A percentile compares a stretch with the other conserved stretches of the same genome.
These are phyloP conservation scores for Caenorhabditis sp. DNA, from an alignment of 2,888 invertebrate genomes.

Conservation along the genomic window DNA sequence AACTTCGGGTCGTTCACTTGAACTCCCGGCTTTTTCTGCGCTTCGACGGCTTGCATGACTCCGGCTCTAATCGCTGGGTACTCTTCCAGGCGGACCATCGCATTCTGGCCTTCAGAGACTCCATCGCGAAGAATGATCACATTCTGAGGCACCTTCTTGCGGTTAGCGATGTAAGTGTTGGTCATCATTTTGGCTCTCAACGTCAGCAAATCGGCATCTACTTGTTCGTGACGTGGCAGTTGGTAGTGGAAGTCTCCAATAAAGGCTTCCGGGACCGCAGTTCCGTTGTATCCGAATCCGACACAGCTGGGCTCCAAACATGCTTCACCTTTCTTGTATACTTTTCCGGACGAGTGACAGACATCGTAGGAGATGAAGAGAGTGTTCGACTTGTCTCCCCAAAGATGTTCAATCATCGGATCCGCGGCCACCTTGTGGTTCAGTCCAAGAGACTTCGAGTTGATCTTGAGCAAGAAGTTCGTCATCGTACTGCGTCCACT, in stretches of 20 bases:
- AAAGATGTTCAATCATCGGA: slow-evolving; percentile 6
- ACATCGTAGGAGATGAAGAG: slow-evolving; percentile 65
- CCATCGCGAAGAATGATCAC: slow-evolving; percentile 71
- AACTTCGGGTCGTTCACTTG: slow-evolving; percentile 46
- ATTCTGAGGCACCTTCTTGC: slow-evolving; percentile 50
- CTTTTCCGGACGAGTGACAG: slow-evolving; percentile 56
- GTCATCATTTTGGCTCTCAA: slow-evolving; percentile 65
- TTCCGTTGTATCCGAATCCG: slow-evolving; percentile 70
- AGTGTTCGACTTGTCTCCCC: not conserved
- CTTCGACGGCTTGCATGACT: slow-evolving; percentile 37
- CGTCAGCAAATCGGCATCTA: slow-evolving; percentile 52
- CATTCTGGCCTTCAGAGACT: slow-evolving; percentile 72
- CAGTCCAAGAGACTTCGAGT: slow-evolving; percentile 58
- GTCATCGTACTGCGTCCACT: slow-evolving; percentile 22
- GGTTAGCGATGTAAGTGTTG: slow-evolving; percentile 24
- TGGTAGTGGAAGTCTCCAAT: slow-evolving; percentile 73
- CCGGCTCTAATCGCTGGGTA: slow-evolving; percentile 56
- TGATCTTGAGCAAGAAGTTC: slow-evolving; percentile 64
- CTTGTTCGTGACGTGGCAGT: slow-evolving; percentile 61
- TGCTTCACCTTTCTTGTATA: slow-evolving; percentile 24
- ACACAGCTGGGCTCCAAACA: slow-evolving; percentile 55
- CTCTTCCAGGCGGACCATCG: slow-evolving; percentile 63
- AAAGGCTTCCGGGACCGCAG: slow-evolving; percentile 54
- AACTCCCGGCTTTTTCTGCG: no score
- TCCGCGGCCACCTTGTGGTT: slow-evolving; percentile 55